Evolutionary conservation across 2,888 invertebrate species (phyloP), one percentile per base, ranked within the genome.

Genomic region (Chrysotoxum bicinctum): DNA sequence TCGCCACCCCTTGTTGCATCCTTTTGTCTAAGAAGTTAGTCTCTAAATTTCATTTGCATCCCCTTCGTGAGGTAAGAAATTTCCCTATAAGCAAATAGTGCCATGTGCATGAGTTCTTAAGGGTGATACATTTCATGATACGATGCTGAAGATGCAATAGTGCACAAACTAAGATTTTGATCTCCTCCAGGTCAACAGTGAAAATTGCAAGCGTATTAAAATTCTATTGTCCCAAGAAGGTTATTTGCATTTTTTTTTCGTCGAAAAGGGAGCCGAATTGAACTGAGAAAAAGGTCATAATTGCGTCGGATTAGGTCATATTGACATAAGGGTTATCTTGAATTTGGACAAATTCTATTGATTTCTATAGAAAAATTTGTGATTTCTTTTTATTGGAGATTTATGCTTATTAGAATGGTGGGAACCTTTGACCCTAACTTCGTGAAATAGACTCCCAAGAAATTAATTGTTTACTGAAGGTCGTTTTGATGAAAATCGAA

Each of bases 71-170:
- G 50, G 23, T 2, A 32, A 26, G 30, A 66, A 79, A 84, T 84
- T 79, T 79, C 75, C 84, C 70, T 84, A 79, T 79, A 76, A 79
- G 70, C 84, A 79, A 84, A 84, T 66, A 84, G 40, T 60, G 84
- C 8, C 79, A 75, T 79, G 72, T 68, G 75, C 12, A 26, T 16
- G 16, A 5, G 7, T 66, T n/a, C 43, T 45, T 52, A 32, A 23
- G 84, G 79, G 79, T 75, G 70, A 35, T 10, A 64, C 50, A 43
- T 30, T 56, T 21, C 45, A 66, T 72, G 45, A 19, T 60, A 9
- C 45, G 8, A 58, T 64, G 43, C 73, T 45, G 52, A 73, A 64
- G 82, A 82, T 74, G 73, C 77, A 73, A 40, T 16, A 62, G n/a
- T 43, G 37, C 37, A 58, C 54, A 56, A 58, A 45, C 54, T 48